phyloP scores from a whole-genome alignment of 1,140 invertebrate genomes.

The Drosophila pruinosa region DNA sequence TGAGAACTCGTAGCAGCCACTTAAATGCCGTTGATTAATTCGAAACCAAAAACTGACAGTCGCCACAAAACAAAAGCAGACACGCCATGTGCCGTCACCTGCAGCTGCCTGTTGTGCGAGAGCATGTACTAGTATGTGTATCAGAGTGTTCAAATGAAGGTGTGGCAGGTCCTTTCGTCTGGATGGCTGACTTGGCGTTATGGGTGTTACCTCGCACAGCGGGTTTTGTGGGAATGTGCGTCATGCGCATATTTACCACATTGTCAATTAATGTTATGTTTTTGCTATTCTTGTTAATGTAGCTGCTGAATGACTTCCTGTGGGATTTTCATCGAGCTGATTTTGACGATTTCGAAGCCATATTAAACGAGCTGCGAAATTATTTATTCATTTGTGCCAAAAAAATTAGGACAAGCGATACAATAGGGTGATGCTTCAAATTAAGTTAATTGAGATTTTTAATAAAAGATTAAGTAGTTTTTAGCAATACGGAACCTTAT shows the following conservation, averaged over 20 bases:
- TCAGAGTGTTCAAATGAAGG: slow-evolving; percentile 31
- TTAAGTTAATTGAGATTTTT: no score
- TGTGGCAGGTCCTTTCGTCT: slow-evolving; percentile 42
- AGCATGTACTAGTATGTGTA: background rate
- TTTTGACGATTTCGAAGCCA: slow-evolving; percentile 16
- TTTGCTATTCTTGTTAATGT: slow-evolving; percentile 9
- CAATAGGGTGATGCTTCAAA: no score
- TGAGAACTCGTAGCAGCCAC: slow-evolving; percentile 59
- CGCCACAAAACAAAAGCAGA: slow-evolving; percentile 58
- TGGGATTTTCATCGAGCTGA: slow-evolving; percentile 8
- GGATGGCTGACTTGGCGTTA: slow-evolving; percentile 59
- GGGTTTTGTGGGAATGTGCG: slow-evolving; percentile 28
- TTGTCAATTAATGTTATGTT: slow-evolving; percentile 53
- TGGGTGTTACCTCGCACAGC: slow-evolving; percentile 34
- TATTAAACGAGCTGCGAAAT: slow-evolving; percentile 24
- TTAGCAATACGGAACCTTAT: no score
- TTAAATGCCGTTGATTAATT: slow-evolving; percentile 72
- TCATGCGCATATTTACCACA: slow-evolving; percentile 56
- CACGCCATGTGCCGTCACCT: slow-evolving; percentile 37
- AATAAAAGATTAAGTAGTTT: no score
- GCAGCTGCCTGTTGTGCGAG: slow-evolving; percentile 15
- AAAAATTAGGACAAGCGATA: background rate
- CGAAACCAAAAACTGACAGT: slow-evolving; percentile 75
- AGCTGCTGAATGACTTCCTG: background rate
- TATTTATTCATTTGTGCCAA: slow-evolving; percentile 19